These are phyloP conservation scores for Anniella stebbinsi DNA, from an alignment of 2,797 vertebrate species.

Conservation along the genomic window DNA sequence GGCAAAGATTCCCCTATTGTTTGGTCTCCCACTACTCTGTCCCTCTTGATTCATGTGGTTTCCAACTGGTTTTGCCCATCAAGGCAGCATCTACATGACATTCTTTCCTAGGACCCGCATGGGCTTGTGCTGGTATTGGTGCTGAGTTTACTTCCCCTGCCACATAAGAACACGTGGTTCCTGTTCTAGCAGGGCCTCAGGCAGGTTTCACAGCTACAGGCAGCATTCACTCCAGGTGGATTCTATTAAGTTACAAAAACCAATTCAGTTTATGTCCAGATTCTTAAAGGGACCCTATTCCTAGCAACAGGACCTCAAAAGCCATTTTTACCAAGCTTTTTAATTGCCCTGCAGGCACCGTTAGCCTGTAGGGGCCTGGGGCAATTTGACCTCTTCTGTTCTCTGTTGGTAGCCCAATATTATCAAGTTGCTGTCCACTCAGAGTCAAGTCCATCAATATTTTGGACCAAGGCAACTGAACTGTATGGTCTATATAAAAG, in stretches of 20 bases:
- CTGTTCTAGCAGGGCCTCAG: background rate
- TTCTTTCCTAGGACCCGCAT: background rate
- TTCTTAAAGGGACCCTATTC: background rate
- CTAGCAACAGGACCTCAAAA: conserved; percentile 12
- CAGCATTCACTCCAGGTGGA: background rate
- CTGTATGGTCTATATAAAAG: background rate
- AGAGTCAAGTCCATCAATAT: background rate
- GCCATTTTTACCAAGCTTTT: background rate
- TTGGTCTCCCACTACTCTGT: background rate
- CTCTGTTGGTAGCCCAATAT: background rate
- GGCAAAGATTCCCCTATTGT: background rate
- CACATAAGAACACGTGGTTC: background rate
- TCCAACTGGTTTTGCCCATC: background rate
- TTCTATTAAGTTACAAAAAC: background rate
- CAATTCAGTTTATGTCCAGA: background rate
- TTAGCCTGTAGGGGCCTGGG: background rate
- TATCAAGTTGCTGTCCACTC: background rate
- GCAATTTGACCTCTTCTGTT: background rate
- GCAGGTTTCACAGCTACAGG: background rate
- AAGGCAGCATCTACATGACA: background rate
- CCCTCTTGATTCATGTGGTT: background rate
- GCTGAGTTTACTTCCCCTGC: background rate
- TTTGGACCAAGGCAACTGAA: background rate
- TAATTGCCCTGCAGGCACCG: background rate
- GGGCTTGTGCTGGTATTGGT: background rate